phyloP scores from a whole-genome alignment of 2,113 vertebrate species.

The Gymnogyps californianus region DNA sequence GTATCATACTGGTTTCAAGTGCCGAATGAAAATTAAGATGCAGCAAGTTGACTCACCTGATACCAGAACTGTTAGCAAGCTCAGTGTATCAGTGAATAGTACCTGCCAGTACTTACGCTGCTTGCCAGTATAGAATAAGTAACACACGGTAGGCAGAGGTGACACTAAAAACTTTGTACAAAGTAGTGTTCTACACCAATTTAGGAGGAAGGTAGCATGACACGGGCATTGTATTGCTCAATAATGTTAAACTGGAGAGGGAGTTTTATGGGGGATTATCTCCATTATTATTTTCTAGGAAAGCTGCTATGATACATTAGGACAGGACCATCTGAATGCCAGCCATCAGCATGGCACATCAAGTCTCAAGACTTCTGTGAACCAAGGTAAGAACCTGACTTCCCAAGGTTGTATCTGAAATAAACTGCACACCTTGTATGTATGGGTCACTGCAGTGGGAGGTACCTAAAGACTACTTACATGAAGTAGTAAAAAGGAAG shows the following conservation, averaged over 20 bases:
- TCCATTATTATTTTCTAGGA: not conserved
- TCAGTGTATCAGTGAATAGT: not conserved
- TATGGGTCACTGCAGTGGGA: not conserved
- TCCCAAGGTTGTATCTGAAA: not conserved
- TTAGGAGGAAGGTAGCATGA: not conserved
- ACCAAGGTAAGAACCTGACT: not conserved
- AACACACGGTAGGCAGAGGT: not conserved
- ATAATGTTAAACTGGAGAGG: not conserved
- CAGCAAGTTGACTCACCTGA: not conserved
- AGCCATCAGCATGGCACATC: not conserved
- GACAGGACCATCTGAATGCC: not conserved
- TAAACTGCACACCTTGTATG: not conserved
- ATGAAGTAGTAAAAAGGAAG: not conserved
- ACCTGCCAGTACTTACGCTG: not conserved
- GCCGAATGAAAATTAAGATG: not conserved
- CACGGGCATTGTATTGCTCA: not conserved
- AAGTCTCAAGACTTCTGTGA: not conserved
- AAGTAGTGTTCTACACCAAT: not conserved
- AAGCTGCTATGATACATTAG: not conserved
- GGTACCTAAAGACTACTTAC: not conserved
- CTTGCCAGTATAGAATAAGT: not conserved
- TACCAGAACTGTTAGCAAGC: not conserved
- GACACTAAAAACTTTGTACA: not conserved
- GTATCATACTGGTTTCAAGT: not conserved
- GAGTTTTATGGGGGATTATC: not conserved